Evolutionary conservation across 92 coral and sea anemone species (phyloP).

Genomic region (Porites evermanni): DNA sequence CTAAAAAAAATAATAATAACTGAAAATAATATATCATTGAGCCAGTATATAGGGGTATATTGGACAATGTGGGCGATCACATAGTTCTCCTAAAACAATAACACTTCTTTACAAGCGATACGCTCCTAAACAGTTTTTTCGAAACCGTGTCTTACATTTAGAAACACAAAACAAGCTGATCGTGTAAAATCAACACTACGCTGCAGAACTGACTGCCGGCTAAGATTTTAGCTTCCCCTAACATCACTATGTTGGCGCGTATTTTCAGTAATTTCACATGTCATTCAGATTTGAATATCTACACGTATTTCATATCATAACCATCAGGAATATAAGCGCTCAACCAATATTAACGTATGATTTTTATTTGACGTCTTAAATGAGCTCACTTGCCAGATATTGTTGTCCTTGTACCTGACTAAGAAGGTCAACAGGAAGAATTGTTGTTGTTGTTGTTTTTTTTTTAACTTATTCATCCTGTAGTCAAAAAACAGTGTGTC

Average conservation of each 20-base stretch:
- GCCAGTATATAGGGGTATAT: too few relatives aligned
- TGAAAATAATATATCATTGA: too few relatives aligned
- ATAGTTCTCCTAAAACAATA: too few relatives aligned
- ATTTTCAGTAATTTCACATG: neutral
- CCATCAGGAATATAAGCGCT: neutral
- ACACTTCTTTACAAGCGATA: too few relatives aligned
- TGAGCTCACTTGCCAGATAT: constrained; percentile 20
- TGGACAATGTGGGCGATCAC: too few relatives aligned
- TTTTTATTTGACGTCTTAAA: constrained; percentile 14
- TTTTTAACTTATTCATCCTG: too few relatives aligned
- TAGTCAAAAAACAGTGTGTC: too few relatives aligned
- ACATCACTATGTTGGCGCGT: neutral
- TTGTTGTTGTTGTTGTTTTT: too few relatives aligned
- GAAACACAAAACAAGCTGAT: neutral
- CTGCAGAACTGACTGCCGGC: neutral
- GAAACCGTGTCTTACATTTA: neutral
- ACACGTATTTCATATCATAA: constrained; percentile 1
- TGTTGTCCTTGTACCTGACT: neutral
- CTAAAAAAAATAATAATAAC: too few relatives aligned
- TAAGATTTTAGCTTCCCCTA: neutral
- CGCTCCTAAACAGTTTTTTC: too few relatives aligned
- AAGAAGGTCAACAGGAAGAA: too few relatives aligned
- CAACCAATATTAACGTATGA: neutral
- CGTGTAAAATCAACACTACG: neutral
- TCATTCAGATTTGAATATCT: neutral